Evolutionary conservation across 2,113 vertebrate species (phyloP).

Genomic region (Cranoglanis bouderius): DNA sequence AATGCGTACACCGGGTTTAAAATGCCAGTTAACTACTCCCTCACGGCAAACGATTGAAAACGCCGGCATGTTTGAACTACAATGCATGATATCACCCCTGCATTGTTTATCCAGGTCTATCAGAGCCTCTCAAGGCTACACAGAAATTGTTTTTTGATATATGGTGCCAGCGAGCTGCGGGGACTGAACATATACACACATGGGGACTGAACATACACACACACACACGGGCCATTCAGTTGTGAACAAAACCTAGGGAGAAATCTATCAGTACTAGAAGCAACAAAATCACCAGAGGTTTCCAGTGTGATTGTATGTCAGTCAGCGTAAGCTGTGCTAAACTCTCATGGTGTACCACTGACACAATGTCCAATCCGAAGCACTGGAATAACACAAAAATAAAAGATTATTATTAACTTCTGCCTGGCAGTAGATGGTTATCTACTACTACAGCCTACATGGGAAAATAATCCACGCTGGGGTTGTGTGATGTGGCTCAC

Average conservation of each 20-base stretch:
- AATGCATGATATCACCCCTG: neutral
- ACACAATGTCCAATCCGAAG: neutral
- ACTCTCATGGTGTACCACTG: neutral
- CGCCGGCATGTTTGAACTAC: neutral
- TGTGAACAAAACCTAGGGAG: neutral
- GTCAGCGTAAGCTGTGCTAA: neutral
- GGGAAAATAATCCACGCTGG: neutral
- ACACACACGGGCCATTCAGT: neutral
- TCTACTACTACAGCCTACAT: neutral
- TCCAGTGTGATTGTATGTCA: neutral
- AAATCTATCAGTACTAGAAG: neutral
- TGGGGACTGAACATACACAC: neutral
- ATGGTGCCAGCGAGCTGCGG: neutral
- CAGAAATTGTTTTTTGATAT: neutral
- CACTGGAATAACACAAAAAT: neutral
- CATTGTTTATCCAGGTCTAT: neutral
- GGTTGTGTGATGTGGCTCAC: neutral
- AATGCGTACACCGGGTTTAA: neutral
- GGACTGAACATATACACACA: neutral
- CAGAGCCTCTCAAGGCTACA: neutral
- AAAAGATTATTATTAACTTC: neutral
- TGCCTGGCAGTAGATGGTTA: neutral
- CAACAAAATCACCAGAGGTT: neutral
- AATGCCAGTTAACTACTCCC: neutral
- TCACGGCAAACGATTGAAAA: neutral